Percentiles rank a stretch among this genome's conserved stretches.
Conservation (phyloP, 2,113 vertebrate genomes). For the Sterna hirundo region DNA sequence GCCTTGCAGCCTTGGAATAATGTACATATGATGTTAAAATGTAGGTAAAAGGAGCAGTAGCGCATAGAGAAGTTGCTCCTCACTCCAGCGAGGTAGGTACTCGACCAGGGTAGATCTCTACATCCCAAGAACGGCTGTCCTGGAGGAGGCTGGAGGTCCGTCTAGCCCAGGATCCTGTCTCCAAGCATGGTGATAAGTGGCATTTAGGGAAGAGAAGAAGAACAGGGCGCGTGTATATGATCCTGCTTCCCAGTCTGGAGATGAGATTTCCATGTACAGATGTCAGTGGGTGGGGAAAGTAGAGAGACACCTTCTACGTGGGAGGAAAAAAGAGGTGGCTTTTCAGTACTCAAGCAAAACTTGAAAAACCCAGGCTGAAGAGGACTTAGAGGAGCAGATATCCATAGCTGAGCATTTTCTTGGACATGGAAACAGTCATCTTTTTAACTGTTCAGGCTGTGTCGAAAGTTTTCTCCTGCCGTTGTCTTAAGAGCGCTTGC, state of each 20-base stretch:
- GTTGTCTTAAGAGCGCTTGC: neutral
- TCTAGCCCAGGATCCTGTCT: neutral
- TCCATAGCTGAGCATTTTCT: neutral
- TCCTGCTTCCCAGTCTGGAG: neutral
- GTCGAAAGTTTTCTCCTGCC: neutral
- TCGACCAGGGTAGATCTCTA: neutral
- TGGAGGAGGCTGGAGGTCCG: neutral
- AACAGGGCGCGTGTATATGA: neutral
- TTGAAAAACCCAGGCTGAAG: neutral
- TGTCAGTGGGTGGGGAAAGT: neutral
- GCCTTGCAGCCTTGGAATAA: neutral
- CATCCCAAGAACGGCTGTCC: neutral
- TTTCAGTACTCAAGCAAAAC: neutral
- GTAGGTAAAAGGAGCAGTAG: neutral
- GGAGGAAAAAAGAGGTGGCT: neutral
- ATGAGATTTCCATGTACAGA: neutral
- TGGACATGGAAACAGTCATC: neutral
- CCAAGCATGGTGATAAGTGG: neutral
- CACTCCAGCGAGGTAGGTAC: fast-evolving
- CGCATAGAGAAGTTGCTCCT: neutral
- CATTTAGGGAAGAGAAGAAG: neutral
- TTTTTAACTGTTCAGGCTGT: neutral
- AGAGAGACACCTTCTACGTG: neutral
- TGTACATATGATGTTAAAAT: neutral
- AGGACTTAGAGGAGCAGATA: neutral